Percentiles rank a stretch among this genome's conserved stretches.
Evolutionary conservation across 2,797 vertebrate species (phyloP).

Genomic region (Pipistrellus kuhlii): DNA sequence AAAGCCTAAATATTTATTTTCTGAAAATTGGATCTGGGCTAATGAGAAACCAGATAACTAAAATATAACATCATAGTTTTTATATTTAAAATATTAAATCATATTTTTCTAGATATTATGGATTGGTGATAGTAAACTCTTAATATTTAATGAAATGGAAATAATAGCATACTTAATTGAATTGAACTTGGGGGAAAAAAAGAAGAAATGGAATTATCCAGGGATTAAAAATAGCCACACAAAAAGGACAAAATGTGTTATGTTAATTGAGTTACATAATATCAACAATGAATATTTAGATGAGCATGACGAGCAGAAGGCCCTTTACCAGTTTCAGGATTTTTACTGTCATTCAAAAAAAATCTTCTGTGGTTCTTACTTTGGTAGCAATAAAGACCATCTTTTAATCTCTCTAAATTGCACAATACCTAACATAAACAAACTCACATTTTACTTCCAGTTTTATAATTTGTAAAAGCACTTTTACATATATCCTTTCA

Average conservation of each 20-base stretch:
- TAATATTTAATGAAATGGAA: not conserved
- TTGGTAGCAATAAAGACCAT: not conserved
- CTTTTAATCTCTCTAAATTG: not conserved
- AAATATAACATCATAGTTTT: not conserved
- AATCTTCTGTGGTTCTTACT: not conserved
- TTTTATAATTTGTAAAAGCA: not conserved
- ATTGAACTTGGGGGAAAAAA: not conserved
- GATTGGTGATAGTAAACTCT: not conserved
- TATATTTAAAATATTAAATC: constrained; percentile 6
- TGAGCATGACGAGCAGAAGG: not conserved
- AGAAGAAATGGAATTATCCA: not conserved
- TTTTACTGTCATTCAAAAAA: not conserved
- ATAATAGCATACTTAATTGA: not conserved
- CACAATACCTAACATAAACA: not conserved
- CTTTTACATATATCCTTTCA: not conserved
- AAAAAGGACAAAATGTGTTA: not conserved
- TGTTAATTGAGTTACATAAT: not conserved
- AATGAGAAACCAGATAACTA: not conserved
- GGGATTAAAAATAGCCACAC: not conserved
- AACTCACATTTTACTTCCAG: not conserved
- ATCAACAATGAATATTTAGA: not conserved
- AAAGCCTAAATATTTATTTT: constrained; percentile 34
- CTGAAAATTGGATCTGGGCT: not conserved
- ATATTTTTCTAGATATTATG: not conserved
- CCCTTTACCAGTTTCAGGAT: not conserved